Evolutionary conservation across 2,113 vertebrate species (phyloP), one percentile per base, ranked within the genome.

Genomic region (Microcebus tavaratra): DNA sequence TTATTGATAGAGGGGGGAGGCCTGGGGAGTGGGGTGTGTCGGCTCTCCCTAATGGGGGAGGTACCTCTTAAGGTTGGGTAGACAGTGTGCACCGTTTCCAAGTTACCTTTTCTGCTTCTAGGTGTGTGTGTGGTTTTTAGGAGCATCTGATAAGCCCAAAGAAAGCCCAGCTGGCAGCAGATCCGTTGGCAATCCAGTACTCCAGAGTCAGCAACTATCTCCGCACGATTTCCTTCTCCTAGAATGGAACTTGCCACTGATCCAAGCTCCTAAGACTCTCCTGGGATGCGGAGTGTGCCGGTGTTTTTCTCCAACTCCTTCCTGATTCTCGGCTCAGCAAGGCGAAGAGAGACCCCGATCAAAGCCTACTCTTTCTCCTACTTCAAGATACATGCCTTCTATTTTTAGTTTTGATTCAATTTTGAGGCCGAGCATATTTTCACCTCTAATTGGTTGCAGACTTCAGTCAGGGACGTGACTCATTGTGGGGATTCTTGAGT

Each of bases 371-470:
- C 67, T 48, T 5, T 65, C 45, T 63, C 25, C 7, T 23, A n/a
- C 65, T 84, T 80, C 75, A 29, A 15, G 59, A 59, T 5, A 8
- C 79, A 11, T 29, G 15, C 80, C 80, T 80, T 4, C 5, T 34
- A 5, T 34, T 23, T 39, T 50, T 12, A 59, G 3, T 15, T 48
- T 53, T 48, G 85, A n/a, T 63, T 83, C 25, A 48, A 59, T 87
- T 50, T 45, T 57, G 79, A 61, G 53, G 53, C 82, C 12, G 15
- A 68, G 78, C 65, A 15, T 48, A 29, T 78, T 88, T 70, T 39
- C 76, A 67, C 72, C 48, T 94, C 78, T 98, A 90, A 97, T 63
- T 95, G 96, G 85, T 95, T 97, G 94, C 97, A 97, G 91, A 42
- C 67, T 50, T 88, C 67, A 70, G n/a, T 85, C n/a, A 90, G 29